phyloP scores from a whole-genome alignment of 2,113 vertebrate species.

The Thunnus maccoyii region DNA sequence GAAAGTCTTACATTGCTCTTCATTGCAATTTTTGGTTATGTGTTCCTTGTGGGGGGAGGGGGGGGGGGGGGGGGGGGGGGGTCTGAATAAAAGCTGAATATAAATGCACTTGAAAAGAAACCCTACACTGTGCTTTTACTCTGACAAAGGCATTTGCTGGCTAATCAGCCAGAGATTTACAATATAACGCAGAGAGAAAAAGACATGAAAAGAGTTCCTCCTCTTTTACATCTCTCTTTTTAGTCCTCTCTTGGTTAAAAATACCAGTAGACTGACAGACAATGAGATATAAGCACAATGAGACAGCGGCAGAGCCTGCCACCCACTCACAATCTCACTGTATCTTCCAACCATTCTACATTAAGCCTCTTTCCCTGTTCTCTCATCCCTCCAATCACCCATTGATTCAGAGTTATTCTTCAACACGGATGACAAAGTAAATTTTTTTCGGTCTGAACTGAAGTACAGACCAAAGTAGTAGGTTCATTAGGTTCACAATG shows the following conservation, averaged over 20 bases:
- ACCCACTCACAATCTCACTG: slow-evolving; percentile 56
- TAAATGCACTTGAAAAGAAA: neutral
- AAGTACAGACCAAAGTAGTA: neutral
- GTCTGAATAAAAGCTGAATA: neutral
- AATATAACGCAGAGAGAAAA: neutral
- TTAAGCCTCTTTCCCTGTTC: slow-evolving; percentile 19
- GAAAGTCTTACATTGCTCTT: no score
- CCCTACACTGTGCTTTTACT: neutral
- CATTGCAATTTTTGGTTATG: no score
- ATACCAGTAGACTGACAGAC: slow-evolving; percentile 69
- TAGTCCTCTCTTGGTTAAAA: slow-evolving; percentile 62
- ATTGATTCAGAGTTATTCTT: slow-evolving; percentile 21
- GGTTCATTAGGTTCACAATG: slow-evolving; percentile 12
- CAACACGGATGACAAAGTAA: slow-evolving; percentile 18
- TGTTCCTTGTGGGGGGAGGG: neutral
- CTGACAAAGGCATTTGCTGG: neutral
- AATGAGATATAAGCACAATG: slow-evolving; percentile 67
- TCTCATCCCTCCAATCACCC: slow-evolving; percentile 25
- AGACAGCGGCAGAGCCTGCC: slow-evolving; percentile 52
- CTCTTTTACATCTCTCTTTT: slow-evolving; percentile 24
- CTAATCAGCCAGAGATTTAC: slow-evolving; percentile 28
- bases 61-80: no score
- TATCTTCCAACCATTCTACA: slow-evolving; percentile 10
- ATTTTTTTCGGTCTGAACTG: slow-evolving; percentile 26
- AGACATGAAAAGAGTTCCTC: slow-evolving; percentile 9